Conservation (phyloP, 2,888 invertebrate genomes). For the Ophraella communa region DNA sequence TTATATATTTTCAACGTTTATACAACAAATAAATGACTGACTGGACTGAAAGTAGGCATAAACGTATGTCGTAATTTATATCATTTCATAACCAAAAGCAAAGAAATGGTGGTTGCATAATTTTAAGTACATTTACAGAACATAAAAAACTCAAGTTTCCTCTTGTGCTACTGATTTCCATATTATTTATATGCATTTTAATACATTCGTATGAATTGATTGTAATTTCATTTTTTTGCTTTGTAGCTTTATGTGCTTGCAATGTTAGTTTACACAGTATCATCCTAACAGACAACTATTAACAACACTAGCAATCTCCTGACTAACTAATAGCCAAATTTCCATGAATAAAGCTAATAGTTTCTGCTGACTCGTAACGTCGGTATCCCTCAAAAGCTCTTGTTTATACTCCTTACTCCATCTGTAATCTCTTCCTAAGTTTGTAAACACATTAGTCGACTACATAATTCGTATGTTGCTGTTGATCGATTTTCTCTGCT, state of each 20-base stretch:
- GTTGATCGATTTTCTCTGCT: neutral
- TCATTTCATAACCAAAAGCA: too few species aligned
- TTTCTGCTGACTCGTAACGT: conserved; percentile 41
- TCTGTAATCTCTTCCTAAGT: conserved; percentile 42
- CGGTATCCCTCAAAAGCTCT: conserved; percentile 40
- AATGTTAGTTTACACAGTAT: neutral
- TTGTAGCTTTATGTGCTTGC: neutral
- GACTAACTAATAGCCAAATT: conserved; percentile 1
- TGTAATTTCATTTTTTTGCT: too few species aligned
- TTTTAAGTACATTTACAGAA: too few species aligned
- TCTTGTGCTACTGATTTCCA: too few species aligned
- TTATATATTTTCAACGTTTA: too few species aligned
- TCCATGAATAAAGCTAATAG: conserved; percentile 29
- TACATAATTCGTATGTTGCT: conserved; percentile 38
- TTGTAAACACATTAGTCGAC: conserved; percentile 46
- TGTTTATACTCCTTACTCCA: conserved; percentile 38
- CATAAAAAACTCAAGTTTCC: too few species aligned
- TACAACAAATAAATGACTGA: too few species aligned
- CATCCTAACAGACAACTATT: neutral
- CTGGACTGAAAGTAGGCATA: too few species aligned
- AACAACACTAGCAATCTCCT: conserved; percentile 6
- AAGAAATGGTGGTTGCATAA: too few species aligned
- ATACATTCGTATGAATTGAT: too few species aligned
- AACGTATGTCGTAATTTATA: too few species aligned
- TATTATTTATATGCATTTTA: too few species aligned